These are phyloP conservation scores for Diabrotica undecimpunctata DNA, from an alignment of 1,140 invertebrate genomes.

Conservation along the genomic window DNA sequence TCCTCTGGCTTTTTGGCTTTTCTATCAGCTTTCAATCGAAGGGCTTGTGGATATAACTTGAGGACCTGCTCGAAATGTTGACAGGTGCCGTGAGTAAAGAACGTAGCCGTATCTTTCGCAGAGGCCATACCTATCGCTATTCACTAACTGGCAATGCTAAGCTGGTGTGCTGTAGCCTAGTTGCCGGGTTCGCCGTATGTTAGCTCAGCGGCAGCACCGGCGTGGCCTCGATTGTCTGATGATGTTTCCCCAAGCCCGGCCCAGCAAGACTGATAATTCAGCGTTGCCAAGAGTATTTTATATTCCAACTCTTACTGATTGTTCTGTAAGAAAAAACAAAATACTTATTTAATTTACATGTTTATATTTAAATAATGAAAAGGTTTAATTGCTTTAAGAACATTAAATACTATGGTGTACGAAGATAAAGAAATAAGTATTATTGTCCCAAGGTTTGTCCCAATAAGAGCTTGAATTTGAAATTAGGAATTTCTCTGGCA, in stretches of 20 bases:
- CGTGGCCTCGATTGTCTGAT: conserved; percentile 39
- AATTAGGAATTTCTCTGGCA: too few relatives aligned
- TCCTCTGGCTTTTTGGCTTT: conserved; percentile 89
- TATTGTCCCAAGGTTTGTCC: too few relatives aligned
- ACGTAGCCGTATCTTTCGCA: conserved; percentile 82
- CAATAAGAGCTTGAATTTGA: too few relatives aligned
- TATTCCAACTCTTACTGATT: not conserved
- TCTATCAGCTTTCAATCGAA: conserved; percentile 80
- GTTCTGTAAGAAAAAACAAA: too few relatives aligned
- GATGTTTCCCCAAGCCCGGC: conserved; percentile 42
- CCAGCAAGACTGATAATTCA: conserved; percentile 41
- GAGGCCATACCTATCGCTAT: conserved; percentile 68
- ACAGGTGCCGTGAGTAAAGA: conserved; percentile 82
- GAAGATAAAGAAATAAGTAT: too few relatives aligned
- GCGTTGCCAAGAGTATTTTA: conserved; percentile 29
- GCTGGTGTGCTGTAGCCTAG: conserved; percentile 31
- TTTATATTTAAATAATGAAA: too few relatives aligned
- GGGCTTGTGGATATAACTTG: conserved; percentile 82
- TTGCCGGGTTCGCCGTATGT: conserved; percentile 16
- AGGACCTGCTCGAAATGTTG: conserved; percentile 84
- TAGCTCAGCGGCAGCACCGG: conserved; percentile 20
- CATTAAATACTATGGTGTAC: too few relatives aligned
- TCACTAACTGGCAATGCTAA: conserved; percentile 42
- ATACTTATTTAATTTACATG: too few relatives aligned
- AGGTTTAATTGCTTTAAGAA: too few relatives aligned